Evolutionary conservation across 2,888 invertebrate species (phyloP), one percentile per base, ranked within the genome.

Genomic region (Nipponacmea schrenckii): DNA sequence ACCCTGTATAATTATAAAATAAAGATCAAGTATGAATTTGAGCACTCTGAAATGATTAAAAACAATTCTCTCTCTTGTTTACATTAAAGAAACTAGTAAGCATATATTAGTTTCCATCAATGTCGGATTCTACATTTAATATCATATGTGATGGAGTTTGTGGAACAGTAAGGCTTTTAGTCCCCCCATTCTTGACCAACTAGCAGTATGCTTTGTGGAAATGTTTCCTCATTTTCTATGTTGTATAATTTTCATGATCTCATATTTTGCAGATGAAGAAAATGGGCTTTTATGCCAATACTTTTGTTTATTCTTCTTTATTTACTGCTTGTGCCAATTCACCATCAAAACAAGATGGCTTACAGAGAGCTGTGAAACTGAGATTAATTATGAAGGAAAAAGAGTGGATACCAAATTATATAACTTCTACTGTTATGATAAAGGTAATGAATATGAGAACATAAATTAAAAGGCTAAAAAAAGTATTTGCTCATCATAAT

Each of bases 271-370:
- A 93, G 87, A 95, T 97, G 95, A 95, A 94, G 83, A 92, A 92
- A 84, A 90, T 93, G 62, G 93, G 92, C 0, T 86, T 96, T 0
- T 90, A 91, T 77, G 92, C 93, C 0, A 93, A 92, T 39, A 92
- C 91, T 0, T 93, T 93, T 24, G 93, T 94, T 0, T 96, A 95
- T 83, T 96, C 96, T 0, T 94, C 94, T 74, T 90, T 98, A 44
- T 94, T 98, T 85, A 95, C 96, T 90, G 94, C 95, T 1, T 97
- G 96, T 88, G 93, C 95, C 0, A 94, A 95, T 86, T 93, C 93
- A 72, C 94, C 94, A 0, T 83, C 74, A 89, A 89, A 91, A 2
- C 87, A 90, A 64, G 92, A 94, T 88, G 95, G 94, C 0, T 87
- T 96, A 56, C 90, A 91, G 68, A 91, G 92, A 85, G 94, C 96